These are phyloP conservation scores for Allacma fusca DNA, from an alignment of 2,888 invertebrate species.

Conservation along the genomic window DNA sequence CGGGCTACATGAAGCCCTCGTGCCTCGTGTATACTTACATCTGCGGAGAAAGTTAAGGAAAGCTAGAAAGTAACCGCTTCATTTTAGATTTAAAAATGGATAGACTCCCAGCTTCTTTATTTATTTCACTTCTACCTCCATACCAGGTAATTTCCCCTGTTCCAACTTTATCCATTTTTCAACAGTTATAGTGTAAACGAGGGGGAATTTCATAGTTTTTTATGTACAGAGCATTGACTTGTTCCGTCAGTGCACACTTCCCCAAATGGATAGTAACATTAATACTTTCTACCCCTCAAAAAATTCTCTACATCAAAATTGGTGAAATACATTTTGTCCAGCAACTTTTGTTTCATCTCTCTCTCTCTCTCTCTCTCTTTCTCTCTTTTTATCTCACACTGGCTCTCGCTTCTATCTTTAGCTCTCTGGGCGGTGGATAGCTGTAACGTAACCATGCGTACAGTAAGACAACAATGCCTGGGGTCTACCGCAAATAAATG, in stretches of 20 bases:
- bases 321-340: slow-evolving; percentile 7
- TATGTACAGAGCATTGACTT: neutral
- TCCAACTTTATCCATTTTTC: slow-evolving; percentile 41
- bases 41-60: slow-evolving; percentile 1
- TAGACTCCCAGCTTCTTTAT: slow-evolving; percentile 4
- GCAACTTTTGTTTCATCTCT: neutral
- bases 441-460: neutral
- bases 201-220: slow-evolving; percentile 10
- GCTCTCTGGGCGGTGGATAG: neutral
- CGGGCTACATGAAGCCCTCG: too few species aligned
- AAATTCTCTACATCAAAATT: slow-evolving; percentile 16
- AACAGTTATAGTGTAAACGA: slow-evolving; percentile 9
- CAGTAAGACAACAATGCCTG: neutral
- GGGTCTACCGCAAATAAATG: slow-evolving; percentile 6
- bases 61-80: neutral
- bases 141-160: slow-evolving; percentile 21
- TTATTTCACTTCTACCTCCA: neutral
- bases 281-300: neutral
- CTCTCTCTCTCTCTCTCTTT: neutral
- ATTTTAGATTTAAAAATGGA: slow-evolving; percentile 32
- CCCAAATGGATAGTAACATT: slow-evolving; percentile 18
- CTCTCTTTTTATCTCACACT: neutral
- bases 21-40: slow-evolving; percentile 3
- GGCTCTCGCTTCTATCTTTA: neutral
- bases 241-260: neutral